Evolutionary conservation across 2,113 vertebrate genomes (phyloP).

Genomic region (Ceratotherium simum): DNA sequence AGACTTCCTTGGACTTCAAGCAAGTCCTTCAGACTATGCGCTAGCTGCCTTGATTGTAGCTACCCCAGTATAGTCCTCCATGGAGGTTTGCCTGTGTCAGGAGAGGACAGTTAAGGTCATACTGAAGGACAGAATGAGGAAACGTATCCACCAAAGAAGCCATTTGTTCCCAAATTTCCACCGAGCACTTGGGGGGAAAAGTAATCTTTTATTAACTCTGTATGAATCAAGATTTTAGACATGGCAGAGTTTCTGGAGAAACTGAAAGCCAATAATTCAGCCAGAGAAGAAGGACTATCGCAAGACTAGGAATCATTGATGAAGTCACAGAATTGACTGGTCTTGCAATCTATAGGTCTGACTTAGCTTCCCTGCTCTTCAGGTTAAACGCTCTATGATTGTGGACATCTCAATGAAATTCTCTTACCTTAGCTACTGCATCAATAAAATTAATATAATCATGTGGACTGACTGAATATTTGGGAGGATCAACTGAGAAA

Average conservation of each 20-base stretch:
- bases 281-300: background rate
- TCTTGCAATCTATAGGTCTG: background rate
- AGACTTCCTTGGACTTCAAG: background rate
- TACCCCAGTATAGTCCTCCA: background rate
- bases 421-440: background rate
- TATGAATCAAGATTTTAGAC: background rate
- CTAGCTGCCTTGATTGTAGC: background rate
- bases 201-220: background rate
- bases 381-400: background rate
- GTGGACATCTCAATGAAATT: background rate
- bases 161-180: background rate
- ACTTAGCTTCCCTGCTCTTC: background rate
- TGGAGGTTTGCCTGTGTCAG: background rate
- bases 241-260: background rate
- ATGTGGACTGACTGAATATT: background rate
- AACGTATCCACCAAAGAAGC: background rate
- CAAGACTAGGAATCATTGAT: background rate
- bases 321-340: background rate
- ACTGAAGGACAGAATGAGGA: background rate
- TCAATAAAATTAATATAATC: constrained; percentile 4
- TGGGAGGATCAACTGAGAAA: background rate
- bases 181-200: background rate
- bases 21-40: background rate
- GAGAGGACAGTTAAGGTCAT: background rate
- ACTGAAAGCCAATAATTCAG: background rate